Conservation (phyloP, 2,888 invertebrate genomes). For the Andricus quercusramuli region DNA sequence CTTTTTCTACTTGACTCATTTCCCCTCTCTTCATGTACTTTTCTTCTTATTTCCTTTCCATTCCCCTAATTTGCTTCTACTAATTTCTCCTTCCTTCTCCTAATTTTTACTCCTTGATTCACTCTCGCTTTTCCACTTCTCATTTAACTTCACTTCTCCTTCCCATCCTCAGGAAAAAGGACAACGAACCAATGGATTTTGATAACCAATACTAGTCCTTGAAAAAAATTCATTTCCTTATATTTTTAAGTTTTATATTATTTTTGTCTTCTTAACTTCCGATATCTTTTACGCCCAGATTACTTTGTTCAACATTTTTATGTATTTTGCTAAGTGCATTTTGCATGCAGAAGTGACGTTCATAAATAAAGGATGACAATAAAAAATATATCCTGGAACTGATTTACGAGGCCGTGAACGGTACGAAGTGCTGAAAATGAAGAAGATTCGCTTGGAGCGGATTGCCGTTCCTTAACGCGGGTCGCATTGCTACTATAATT, state of each 20-base stretch:
- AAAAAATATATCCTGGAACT: neutral
- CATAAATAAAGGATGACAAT: neutral
- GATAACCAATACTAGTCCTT: too few species aligned
- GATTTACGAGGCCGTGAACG: neutral
- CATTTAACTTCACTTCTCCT: too few species aligned
- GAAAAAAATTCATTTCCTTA: neutral
- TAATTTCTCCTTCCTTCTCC: too few species aligned
- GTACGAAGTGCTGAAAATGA: neutral
- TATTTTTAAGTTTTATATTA: neutral
- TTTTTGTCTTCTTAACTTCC: neutral
- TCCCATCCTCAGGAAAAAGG: too few species aligned
- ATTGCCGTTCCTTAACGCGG: neutral
- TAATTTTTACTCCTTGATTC: too few species aligned
- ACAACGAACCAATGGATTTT: too few species aligned
- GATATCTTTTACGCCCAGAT: neutral
- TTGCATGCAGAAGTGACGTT: neutral
- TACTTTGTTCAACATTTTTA: neutral
- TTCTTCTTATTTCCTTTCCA: too few species aligned
- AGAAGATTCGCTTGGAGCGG: neutral
- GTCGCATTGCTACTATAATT: slow-evolving; percentile 58
- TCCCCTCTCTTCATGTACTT: too few species aligned
- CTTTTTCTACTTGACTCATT: too few species aligned
- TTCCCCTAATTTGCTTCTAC: too few species aligned
- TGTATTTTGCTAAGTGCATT: neutral
- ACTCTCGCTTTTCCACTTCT: too few species aligned